Evolutionary conservation across 2,888 invertebrate species (phyloP).

Genomic region (Germaria angustata): DNA sequence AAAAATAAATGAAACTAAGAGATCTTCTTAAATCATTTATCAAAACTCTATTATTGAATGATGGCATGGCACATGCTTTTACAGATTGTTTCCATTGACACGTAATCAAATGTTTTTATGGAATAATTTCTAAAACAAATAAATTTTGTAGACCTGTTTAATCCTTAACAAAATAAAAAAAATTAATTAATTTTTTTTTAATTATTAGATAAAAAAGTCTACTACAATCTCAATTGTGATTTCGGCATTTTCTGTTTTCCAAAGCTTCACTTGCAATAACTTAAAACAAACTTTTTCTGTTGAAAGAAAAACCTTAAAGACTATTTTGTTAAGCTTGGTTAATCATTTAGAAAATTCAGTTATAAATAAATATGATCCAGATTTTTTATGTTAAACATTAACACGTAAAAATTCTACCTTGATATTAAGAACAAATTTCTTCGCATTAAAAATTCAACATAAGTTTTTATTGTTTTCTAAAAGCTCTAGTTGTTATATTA

Average conservation of each 20-base stretch:
- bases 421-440: neutral
- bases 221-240: neutral
- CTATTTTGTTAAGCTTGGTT: constrained; percentile 49
- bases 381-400: constrained; percentile 22
- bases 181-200: too few species aligned
- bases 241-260: neutral
- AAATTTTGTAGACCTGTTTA: too few species aligned
- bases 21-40: too few species aligned
- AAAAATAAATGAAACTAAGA: too few species aligned
- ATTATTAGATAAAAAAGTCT: too few species aligned
- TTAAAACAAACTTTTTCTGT: constrained; percentile 9
- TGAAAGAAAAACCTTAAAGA: neutral
- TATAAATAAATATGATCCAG: constrained; percentile 18
- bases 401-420: neutral
- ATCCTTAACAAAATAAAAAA: too few species aligned
- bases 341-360: constrained; percentile 46
- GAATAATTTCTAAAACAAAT: too few species aligned
- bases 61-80: too few species aligned
- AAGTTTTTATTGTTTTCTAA: neutral
- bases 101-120: too few species aligned
- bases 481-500: too few species aligned
- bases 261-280: neutral
- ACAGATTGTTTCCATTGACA: too few species aligned
- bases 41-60: too few species aligned
- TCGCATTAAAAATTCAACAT: neutral